A percentile compares a stretch with the other conserved stretches of the same genome.
Evolutionary conservation across 1,140 invertebrate genomes (phyloP).

Genomic region (Drosophila jambulina): DNA sequence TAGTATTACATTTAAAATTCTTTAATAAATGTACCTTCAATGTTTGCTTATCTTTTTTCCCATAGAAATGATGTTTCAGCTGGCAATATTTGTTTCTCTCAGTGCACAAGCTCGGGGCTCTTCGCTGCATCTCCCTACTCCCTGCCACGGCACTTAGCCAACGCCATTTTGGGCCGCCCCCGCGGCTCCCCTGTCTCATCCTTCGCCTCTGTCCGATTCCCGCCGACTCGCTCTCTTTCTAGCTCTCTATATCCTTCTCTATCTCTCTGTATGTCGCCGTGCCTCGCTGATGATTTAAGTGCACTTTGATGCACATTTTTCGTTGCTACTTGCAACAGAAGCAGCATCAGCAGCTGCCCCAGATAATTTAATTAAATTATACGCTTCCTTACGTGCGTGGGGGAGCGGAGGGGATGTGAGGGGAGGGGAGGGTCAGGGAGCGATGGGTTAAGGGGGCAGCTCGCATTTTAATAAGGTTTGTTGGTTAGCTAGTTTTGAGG

Average conservation of each 20-base stretch:
- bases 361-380: slow-evolving; percentile 84
- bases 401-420: neutral
- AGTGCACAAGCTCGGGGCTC: neutral
- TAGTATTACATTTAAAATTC: neutral
- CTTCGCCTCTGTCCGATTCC: slow-evolving; percentile 16
- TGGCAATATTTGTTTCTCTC: neutral
- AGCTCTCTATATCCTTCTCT: slow-evolving; percentile 32
- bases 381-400: slow-evolving; percentile 78
- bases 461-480: slow-evolving; percentile 80
- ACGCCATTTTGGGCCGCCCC: slow-evolving; percentile 60
- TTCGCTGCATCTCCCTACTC: slow-evolving; percentile 37
- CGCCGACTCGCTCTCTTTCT: slow-evolving; percentile 12
- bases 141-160: slow-evolving; percentile 79
- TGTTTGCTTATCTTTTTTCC: neutral
- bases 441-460: slow-evolving; percentile 57
- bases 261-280: slow-evolving; percentile 73
- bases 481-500: slow-evolving; percentile 81
- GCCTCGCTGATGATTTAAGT: slow-evolving; percentile 82
- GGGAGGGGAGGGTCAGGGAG: slow-evolving; percentile 30
- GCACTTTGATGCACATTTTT: slow-evolving; percentile 83
- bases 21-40: neutral
- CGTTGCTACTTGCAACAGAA: slow-evolving; percentile 68
- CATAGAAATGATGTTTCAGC: too few species aligned
- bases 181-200: slow-evolving; percentile 6
- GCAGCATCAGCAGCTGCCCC: slow-evolving; percentile 69